These are phyloP conservation scores for Etheostoma cragini DNA, from an alignment of 2,113 vertebrate species.

Conservation along the genomic window DNA sequence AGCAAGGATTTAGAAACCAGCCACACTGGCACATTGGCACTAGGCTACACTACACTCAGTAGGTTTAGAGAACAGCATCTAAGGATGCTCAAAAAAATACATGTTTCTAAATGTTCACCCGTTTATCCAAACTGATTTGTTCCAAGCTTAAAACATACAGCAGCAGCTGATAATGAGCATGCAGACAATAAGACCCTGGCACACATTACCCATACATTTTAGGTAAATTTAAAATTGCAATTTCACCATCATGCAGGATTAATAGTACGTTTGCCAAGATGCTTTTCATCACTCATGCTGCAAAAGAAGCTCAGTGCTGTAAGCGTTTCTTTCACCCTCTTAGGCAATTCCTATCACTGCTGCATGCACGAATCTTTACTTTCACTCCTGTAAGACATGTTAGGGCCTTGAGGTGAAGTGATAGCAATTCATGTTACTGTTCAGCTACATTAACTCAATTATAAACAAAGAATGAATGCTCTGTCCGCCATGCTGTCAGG, in stretches of 20 bases:
- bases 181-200: neutral
- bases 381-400: constrained; percentile 47
- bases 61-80: constrained; percentile 17
- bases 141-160: neutral
- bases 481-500: constrained; percentile 6
- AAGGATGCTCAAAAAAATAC: neutral
- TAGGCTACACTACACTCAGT: constrained; percentile 3
- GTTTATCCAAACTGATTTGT: constrained; percentile 3
- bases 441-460: constrained; percentile 67
- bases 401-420: constrained; percentile 52
- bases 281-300: constrained; percentile 37
- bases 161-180: neutral
- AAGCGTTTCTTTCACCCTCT: constrained; percentile 44
- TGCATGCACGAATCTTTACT: constrained; percentile 50
- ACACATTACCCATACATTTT: constrained; percentile 6
- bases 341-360: constrained; percentile 43
- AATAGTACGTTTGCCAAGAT: constrained; percentile 32
- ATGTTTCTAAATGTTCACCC: neutral
- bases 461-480: constrained; percentile 42
- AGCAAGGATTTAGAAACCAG: neutral
- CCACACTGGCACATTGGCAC: constrained; percentile 17
- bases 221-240: constrained; percentile 8
- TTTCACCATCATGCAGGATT: constrained; percentile 37
- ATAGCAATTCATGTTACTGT: constrained; percentile 58
- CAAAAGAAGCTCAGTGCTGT: constrained; percentile 2